A percentile compares a stretch with the other conserved stretches of the same genome.
phyloP scores from a whole-genome alignment of 2,888 invertebrate species.

The Drosophila merina region DNA sequence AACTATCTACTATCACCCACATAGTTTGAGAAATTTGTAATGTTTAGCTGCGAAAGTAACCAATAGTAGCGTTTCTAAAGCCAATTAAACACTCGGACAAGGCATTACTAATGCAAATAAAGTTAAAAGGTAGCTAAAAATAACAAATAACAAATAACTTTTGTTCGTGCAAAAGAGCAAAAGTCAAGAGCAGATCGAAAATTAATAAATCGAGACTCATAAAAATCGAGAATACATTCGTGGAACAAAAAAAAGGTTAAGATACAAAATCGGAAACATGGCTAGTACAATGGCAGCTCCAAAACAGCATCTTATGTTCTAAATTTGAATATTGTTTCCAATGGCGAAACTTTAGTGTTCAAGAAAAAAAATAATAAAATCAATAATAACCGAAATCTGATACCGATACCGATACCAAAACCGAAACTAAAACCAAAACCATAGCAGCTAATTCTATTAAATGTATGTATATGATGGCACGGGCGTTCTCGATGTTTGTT shows the following conservation, averaged over 20 bases:
- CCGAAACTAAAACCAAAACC: constrained; percentile 16
- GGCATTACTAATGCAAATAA: constrained; percentile 37
- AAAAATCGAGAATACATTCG: constrained; percentile 33
- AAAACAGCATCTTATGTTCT: constrained; percentile 46
- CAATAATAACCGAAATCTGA: constrained; percentile 1
- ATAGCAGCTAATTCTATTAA: constrained; percentile 52
- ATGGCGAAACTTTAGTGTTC: constrained; percentile 71
- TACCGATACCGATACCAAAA: constrained; percentile 8
- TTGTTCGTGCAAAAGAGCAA: constrained; percentile 45
- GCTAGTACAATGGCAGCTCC: constrained; percentile 57
- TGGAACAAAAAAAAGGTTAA: background rate
- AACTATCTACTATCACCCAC: constrained; percentile 7
- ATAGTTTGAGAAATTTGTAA: constrained; percentile 16
- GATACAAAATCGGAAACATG: constrained; percentile 12
- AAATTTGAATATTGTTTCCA: constrained; percentile 53
- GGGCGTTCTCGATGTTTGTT: constrained; percentile 47
- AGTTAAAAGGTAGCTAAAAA: constrained; percentile 49
- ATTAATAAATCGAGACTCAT: constrained; percentile 50
- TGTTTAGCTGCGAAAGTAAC: constrained; percentile 27
- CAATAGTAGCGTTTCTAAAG: constrained; percentile 1
- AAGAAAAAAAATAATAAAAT: constrained; percentile 59
- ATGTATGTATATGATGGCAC: constrained; percentile 25
- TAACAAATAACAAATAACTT: constrained; percentile 38
- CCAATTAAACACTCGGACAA: constrained; percentile 23
- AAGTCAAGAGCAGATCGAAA: constrained; percentile 35